Conservation (phyloP, 2,113 vertebrate genomes). For the Callipepla californica region DNA sequence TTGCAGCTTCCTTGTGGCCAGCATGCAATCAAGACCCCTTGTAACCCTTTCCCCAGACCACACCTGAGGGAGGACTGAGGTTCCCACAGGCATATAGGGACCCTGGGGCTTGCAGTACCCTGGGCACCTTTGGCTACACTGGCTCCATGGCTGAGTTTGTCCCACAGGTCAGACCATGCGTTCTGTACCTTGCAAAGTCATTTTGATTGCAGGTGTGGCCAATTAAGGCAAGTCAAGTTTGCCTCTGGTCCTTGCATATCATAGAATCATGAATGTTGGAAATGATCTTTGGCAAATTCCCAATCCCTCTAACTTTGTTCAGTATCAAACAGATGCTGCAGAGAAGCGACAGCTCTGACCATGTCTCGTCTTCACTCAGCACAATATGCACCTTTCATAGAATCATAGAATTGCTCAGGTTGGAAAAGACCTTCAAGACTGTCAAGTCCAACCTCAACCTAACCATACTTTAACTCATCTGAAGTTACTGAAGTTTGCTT, state of each 20-base stretch:
- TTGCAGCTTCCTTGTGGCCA: neutral
- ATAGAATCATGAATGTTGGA: no score
- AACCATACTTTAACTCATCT: neutral
- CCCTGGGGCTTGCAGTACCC: neutral
- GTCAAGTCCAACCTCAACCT: no score
- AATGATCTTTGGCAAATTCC: neutral
- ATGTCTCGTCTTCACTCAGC: neutral
- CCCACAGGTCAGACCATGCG: neutral
- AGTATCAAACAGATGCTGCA: neutral
- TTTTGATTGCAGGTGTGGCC: rapidly evolving
- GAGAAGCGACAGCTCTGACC: neutral
- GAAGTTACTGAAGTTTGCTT: neutral
- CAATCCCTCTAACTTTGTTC: neutral
- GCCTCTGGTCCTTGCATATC: neutral
- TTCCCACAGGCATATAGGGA: rapidly evolving
- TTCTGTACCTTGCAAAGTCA: rapidly evolving
- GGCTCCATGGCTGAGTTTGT: rapidly evolving
- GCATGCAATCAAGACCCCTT: neutral
- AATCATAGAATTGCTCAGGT: no score
- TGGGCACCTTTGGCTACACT: neutral
- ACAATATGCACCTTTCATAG: neutral
- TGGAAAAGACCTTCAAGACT: no score
- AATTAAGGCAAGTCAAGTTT: neutral
- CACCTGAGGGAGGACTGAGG: neutral
- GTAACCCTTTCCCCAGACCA: neutral